Base-by-base conservation (phyloP, 2,797 vertebrate species). In the Pseudomugil tenellus region DNA sequence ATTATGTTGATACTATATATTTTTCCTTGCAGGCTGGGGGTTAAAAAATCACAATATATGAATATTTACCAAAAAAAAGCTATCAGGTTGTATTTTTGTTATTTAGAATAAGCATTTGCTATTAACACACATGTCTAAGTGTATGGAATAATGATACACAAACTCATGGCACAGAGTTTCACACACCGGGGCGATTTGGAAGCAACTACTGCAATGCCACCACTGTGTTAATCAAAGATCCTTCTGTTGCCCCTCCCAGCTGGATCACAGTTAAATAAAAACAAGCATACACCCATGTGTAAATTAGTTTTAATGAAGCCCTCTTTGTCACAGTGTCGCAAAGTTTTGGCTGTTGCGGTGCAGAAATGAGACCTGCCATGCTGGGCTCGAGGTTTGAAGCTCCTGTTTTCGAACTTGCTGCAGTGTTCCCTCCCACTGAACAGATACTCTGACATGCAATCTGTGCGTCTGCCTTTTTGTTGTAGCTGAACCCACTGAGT, bases 311-410 rank as follows among this genome's bases (percentile, higher is more conserved):
- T 91, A 90, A 91, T 81, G 87, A 92, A 82, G 69, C 74, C 58
- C 26, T 41, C 84, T 86, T 89, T 88, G 87, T 88, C 74, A 70
- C 76, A 28, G 1, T 74, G 84, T 81, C 84, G 73, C 80, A 68
- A 77, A 84, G 83, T 87, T 89, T 72, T 49, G 63, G 76, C 76
- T 64, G 67, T 77, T 83, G 41, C 25, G 13, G 77, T 21, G 66
- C 77, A 23, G 73, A 84, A 87, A 89, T 67, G 76, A 89, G 83
- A 74, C 84, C 81, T 65, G 56, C 80, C 89, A 87, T 31, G 88
- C 89, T 87, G 90, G 84, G 85, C 74, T 53, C 1, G 63, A 70
- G 72, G 81, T 87, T 90, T 89, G 86, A 90, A 85, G 87, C 75
- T 83, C 77, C 70, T 64, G 76, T 82, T 79, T 88, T 51, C 86